Evolutionary conservation across 2,888 invertebrate species (phyloP).

Genomic region (Gerris lacustris): DNA sequence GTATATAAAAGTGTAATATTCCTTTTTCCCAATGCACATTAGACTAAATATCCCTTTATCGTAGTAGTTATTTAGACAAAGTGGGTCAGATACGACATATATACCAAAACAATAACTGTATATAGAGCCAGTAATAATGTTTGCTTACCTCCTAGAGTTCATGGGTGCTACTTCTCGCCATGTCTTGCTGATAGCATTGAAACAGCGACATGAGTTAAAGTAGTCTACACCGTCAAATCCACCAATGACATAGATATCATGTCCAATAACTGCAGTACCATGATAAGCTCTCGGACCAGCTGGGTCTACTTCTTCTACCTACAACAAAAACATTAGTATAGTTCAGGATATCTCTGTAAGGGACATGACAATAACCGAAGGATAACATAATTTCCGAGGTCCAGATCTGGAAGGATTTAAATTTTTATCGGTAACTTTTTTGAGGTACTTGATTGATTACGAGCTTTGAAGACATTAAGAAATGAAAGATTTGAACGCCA

Average conservation of each 20-base stretch:
- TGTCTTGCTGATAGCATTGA: conserved; percentile 66
- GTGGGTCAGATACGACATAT: too few species aligned
- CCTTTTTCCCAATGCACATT: too few species aligned
- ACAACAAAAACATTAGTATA: conserved; percentile 13
- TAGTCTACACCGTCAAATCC: conserved; percentile 86
- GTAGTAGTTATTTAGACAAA: too few species aligned
- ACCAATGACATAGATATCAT: conserved; percentile 77
- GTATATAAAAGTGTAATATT: too few species aligned
- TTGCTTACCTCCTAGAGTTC: conserved; percentile 55
- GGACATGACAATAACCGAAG: conserved; percentile 14
- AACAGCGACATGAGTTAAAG: conserved; percentile 75
- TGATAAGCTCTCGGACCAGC: conserved; percentile 82
- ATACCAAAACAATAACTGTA: too few species aligned
- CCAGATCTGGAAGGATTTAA: too few species aligned
- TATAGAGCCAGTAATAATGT: too few species aligned
- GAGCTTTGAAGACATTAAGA: too few species aligned
- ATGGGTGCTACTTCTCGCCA: conserved; percentile 84
- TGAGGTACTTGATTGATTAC: too few species aligned
- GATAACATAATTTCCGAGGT: background rate
- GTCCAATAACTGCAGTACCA: conserved; percentile 77
- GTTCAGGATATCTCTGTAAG: too few species aligned
- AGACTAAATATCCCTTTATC: too few species aligned
- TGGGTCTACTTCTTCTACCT: conserved; percentile 66
- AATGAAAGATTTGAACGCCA: too few species aligned
- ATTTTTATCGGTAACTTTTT: background rate